Conservation (phyloP, 2,113 vertebrate genomes). For the Muntiacus reevesi region DNA sequence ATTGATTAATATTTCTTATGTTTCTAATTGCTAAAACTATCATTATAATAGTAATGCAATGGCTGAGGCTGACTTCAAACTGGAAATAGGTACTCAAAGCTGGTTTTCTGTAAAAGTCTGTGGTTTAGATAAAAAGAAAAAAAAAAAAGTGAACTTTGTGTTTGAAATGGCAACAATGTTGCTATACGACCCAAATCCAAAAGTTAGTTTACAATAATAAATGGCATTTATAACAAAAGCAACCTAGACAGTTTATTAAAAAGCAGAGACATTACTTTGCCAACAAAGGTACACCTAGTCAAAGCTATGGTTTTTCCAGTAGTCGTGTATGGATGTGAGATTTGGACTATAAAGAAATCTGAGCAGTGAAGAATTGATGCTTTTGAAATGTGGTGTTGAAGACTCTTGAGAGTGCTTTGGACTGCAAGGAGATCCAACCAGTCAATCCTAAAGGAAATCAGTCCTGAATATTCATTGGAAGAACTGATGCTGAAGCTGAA, state of each 20-base stretch:
- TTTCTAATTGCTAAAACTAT: neutral
- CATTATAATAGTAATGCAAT: neutral
- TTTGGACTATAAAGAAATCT: neutral
- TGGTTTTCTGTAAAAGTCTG: neutral
- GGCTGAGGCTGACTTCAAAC: neutral
- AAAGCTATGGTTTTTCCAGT: neutral
- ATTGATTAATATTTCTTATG: neutral
- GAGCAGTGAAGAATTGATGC: neutral
- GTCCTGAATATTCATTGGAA: neutral
- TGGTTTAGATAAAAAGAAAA: neutral
- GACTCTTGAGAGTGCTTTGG: neutral
- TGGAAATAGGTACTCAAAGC: neutral
- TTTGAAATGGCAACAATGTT: neutral
- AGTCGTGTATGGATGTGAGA: neutral
- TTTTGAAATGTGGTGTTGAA: neutral
- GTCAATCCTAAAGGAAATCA: neutral
- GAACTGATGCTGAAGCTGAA: neutral
- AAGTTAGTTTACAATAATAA: conserved; percentile 9
- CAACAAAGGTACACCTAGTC: neutral
- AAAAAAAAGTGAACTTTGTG: neutral
- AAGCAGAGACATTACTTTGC: neutral
- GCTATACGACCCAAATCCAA: neutral
- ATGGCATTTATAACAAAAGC: neutral
- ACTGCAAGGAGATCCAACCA: neutral
- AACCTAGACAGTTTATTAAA: neutral